Evolutionary conservation across 2,888 invertebrate genomes (phyloP), one percentile per base, ranked within the genome.

Genomic region (Spodoptera littoralis): DNA sequence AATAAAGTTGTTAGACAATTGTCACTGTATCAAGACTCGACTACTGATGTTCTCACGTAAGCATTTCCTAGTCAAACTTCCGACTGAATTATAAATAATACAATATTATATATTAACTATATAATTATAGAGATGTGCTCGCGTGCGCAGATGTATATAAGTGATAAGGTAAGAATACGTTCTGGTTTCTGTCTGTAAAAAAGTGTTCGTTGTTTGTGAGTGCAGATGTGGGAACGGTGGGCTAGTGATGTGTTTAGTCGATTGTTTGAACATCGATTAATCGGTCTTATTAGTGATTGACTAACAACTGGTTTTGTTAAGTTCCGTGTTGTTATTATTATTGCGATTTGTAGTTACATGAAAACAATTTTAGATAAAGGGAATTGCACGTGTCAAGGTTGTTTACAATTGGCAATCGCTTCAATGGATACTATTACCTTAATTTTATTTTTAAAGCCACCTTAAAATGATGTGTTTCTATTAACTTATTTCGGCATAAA

Each of bases 141-240:
- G 77, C 78, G 85, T 85, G 84, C 54, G 59, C 52, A 73, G 77
- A 83, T 83, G 73, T 82, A 82, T 80, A 77, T 66, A 76, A 77
- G 78, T 79, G 73, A 79, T 79, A 73, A 68, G 13, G 63, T 55
- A 71, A 81, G 76, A 75, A 78, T 73, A 72, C 79, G 83, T 63
- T 74, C 83, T 74, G 70, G 72, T 77, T 86, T 80, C 77, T 65
- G 59, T 63, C 65, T 58, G 73, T 73, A 84, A 85, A 85, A 83
- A 85, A 76, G 62, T 70, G 67, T 74, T 78, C 73, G 79, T 66
- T 68, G 74, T 70, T 79, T 75, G 69, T 66, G 75, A 65, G 61
- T 65, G 64, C 58, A 71, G 65, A 79, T 86, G 84, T 83, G 81
- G 76, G 82, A 89, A 87, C 80, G 64, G 60, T 65, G 50, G 18